Evolutionary conservation across 2,797 vertebrate genomes (phyloP).

Genomic region (Cuniculus paca): DNA sequence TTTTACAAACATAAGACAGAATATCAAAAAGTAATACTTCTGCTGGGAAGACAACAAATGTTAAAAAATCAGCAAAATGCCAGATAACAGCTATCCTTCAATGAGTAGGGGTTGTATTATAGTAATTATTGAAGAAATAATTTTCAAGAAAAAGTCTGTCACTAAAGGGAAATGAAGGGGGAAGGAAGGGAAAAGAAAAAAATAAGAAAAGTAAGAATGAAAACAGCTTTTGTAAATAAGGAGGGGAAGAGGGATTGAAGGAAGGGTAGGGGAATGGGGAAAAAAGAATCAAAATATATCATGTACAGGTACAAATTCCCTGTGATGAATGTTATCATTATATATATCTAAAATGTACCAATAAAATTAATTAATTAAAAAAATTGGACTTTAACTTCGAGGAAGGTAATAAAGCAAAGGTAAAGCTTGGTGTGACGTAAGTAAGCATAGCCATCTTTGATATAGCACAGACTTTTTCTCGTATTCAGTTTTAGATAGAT

Average conservation of each 20-base stretch:
- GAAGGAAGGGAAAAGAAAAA: too few relatives aligned
- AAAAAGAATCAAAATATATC: not conserved
- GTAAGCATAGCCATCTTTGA: not conserved
- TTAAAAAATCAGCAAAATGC: not conserved
- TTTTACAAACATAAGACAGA: conserved; percentile 43
- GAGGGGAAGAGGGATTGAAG: not conserved
- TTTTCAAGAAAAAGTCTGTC: not conserved
- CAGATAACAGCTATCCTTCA: not conserved
- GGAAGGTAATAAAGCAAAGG: not conserved
- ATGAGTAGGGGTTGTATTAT: not conserved
- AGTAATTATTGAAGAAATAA: not conserved
- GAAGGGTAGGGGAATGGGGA: not conserved
- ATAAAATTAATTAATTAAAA: not conserved
- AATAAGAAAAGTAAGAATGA: not conserved
- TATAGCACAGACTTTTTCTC: not conserved
- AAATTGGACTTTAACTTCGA: not conserved
- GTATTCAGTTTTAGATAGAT: not conserved
- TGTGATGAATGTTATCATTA: not conserved
- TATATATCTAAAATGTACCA: not conserved
- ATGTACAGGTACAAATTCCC: not conserved
- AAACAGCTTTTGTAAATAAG: not conserved
- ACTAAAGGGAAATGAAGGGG: not conserved
- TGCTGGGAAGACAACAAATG: not conserved
- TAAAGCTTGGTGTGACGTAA: not conserved
- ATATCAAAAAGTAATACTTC: not conserved